Base-by-base conservation (phyloP, 1,140 invertebrate genomes). In the Calephelis virginiensis region DNA sequence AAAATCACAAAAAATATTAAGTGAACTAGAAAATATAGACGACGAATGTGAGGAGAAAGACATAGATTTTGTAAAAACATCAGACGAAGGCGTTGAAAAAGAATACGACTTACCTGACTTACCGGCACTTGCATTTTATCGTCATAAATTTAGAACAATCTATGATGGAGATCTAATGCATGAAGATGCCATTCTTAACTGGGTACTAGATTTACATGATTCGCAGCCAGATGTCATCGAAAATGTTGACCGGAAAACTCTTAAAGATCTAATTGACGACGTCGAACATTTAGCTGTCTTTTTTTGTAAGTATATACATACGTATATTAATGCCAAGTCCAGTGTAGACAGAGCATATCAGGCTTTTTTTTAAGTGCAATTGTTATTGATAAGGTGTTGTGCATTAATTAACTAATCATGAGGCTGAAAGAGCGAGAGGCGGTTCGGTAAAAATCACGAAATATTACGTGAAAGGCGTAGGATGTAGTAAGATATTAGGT, bases 31-130 rank as follows among this genome's bases (percentile, higher is more conserved):
- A 89, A 98, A 98, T 74, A 98, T 99, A 79, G 97, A 98, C 78
- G 97, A 98, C 79, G 97, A 98, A 78, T 98, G 97, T 82, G 97
- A 98, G 90, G 95, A 97, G 78, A 95, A 97, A 84, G 96, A 97
- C 71, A 98, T 98, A 72, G 96, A 97, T 83, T 98, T 98, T 84
- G 95, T 98, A 1, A 98, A 98, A 89, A 97, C 97, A 73, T 97
- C 97, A 10, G 97, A 98, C 81, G 95, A 96, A 43, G 95, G 95
- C 61, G 94, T 98, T 67, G 95, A 97, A 61, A 96, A 96, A 80
- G 97, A 98, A 92, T 98, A 98, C 82, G 97, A 97, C 91, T 92
- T 98, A 45, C 93, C 96, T 61, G 92, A 93, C 48, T 90, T 98
- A 48, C 97, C 97, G 67, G 94, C 97, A 13, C 91, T 98, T 40